These are phyloP conservation scores for Synanthedon tipuliformis DNA, from an alignment of 2,888 invertebrate genomes.

Conservation along the genomic window DNA sequence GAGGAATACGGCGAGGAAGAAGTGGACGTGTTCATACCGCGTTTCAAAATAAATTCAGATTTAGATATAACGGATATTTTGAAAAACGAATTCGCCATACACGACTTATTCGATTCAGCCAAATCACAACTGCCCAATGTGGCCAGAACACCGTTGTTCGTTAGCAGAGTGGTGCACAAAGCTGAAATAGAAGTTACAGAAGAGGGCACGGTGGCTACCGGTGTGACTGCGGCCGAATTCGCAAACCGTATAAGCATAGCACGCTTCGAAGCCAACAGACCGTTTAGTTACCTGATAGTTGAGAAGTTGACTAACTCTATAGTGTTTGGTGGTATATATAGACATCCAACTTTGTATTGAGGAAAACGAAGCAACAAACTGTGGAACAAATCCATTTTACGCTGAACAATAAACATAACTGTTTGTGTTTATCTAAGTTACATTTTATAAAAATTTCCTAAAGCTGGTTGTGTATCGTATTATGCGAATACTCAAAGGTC, in stretches of 20 bases:
- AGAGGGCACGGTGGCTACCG: constrained; percentile 77
- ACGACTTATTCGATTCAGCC: constrained; percentile 68
- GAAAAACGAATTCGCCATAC: constrained; percentile 43
- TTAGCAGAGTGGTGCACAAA: constrained; percentile 75
- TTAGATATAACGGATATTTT: constrained; percentile 67
- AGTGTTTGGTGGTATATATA: constrained; percentile 54
- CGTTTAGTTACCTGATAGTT: constrained; percentile 76
- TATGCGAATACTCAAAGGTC: too few species aligned
- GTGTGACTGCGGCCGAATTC: constrained; percentile 64
- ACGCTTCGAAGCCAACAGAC: constrained; percentile 73
- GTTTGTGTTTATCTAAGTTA: too few species aligned
- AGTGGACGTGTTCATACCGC: constrained; percentile 74
- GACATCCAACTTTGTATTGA: constrained; percentile 41
- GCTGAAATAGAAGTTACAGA: constrained; percentile 81
- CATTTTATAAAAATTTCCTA: too few species aligned
- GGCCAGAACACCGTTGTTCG: constrained; percentile 56
- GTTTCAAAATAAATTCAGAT: constrained; percentile 71
- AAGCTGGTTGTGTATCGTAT: too few species aligned
- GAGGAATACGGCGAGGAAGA: constrained; percentile 71
- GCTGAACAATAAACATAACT: too few species aligned
- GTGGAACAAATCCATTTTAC: neutral
- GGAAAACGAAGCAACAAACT: neutral
- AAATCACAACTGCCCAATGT: constrained; percentile 49
- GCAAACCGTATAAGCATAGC: constrained; percentile 67
- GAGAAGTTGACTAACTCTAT: constrained; percentile 69